phyloP scores from a whole-genome alignment of 53 echinoderm and acorn worm genomes.

The Luidia sarsii region DNA sequence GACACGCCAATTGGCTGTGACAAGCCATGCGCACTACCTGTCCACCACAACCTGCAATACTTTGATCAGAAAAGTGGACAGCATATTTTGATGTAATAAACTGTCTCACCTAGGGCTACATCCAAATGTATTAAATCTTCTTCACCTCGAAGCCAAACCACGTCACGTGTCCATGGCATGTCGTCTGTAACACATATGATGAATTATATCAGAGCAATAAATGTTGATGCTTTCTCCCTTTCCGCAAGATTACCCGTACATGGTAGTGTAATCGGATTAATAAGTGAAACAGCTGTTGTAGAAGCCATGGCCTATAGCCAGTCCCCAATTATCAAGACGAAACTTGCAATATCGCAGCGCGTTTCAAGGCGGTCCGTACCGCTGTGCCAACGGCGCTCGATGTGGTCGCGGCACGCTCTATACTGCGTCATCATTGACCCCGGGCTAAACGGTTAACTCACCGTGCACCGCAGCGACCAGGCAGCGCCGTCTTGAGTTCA shows the following conservation, averaged over 20 bases:
- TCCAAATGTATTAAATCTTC: slow-evolving; percentile 25
- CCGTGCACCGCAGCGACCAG: slow-evolving; percentile 36
- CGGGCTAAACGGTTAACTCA: slow-evolving; percentile 35
- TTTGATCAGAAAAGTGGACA: slow-evolving; percentile 15
- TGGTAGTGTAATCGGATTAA: slow-evolving; percentile 55
- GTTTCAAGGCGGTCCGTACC: neutral
- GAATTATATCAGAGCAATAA: slow-evolving; percentile 58
- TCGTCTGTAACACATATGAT: slow-evolving; percentile 48
- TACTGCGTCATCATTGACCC: slow-evolving; percentile 40
- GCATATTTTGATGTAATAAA: slow-evolving; percentile 44
- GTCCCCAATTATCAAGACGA: slow-evolving; percentile 22
- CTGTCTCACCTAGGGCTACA: slow-evolving; percentile 18
- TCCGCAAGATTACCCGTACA: slow-evolving; percentile 61
- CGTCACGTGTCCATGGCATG: slow-evolving; percentile 38
- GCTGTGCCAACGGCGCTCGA: slow-evolving; percentile 34
- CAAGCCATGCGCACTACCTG: too few relatives aligned
- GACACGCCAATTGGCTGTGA: too few relatives aligned
- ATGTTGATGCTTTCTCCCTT: slow-evolving; percentile 58
- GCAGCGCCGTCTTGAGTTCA: slow-evolving; percentile 21
- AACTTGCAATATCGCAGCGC: slow-evolving; percentile 46
- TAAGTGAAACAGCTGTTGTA: slow-evolving; percentile 60
- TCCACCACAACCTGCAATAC: too few relatives aligned
- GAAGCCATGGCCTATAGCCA: slow-evolving; percentile 27
- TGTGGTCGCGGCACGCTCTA: slow-evolving; percentile 26
- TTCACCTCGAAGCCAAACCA: slow-evolving; percentile 23